A percentile compares a stretch with the other conserved stretches of the same genome.
Evolutionary conservation across 2,797 vertebrate genomes (phyloP).

Genomic region (Cryptoprocta ferox): DNA sequence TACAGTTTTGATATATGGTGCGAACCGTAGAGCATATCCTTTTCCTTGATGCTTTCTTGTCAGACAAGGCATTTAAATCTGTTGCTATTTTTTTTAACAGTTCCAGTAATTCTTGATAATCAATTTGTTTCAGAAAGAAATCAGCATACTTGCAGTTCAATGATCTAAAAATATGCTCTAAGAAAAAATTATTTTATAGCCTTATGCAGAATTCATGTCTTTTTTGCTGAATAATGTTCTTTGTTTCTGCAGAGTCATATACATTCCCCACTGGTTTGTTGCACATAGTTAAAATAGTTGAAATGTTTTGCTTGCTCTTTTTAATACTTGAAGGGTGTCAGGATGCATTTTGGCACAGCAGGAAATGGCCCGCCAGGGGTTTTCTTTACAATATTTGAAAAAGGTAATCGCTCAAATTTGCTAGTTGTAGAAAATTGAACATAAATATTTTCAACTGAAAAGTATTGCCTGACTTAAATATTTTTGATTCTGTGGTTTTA

Average conservation of each 20-base stretch:
- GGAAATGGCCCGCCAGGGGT: not conserved
- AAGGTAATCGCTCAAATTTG: conserved; percentile 44
- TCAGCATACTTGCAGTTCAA: conserved; percentile 67
- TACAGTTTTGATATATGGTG: not conserved
- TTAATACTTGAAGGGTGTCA: conserved; percentile 60
- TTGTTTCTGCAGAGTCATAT: conserved; percentile 73
- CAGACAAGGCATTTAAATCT: conserved; percentile 56
- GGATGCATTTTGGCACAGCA: conserved; percentile 42
- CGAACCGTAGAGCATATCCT: not conserved
- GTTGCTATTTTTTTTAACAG: conserved; percentile 68
- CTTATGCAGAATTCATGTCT: conserved; percentile 43
- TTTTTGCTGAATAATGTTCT: conserved; percentile 76
- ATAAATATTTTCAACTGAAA: conserved; percentile 46
- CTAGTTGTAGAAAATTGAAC: conserved; percentile 50
- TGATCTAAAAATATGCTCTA: conserved; percentile 79
- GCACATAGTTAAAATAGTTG: conserved; percentile 46
- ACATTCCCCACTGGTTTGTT: conserved; percentile 58
- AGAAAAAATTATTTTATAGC: conserved; percentile 71
- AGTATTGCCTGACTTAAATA: not conserved
- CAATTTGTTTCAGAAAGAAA: conserved; percentile 68
- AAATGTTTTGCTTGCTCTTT: conserved; percentile 72
- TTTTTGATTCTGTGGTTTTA: not conserved
- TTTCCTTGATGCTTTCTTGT: conserved; percentile 40
- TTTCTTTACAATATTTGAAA: conserved; percentile 51
- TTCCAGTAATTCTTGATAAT: conserved; percentile 65